A percentile compares a stretch with the other conserved stretches of the same genome.
Conservation (phyloP, 2,888 invertebrate species). For the Rhogogaster chlorosoma region DNA sequence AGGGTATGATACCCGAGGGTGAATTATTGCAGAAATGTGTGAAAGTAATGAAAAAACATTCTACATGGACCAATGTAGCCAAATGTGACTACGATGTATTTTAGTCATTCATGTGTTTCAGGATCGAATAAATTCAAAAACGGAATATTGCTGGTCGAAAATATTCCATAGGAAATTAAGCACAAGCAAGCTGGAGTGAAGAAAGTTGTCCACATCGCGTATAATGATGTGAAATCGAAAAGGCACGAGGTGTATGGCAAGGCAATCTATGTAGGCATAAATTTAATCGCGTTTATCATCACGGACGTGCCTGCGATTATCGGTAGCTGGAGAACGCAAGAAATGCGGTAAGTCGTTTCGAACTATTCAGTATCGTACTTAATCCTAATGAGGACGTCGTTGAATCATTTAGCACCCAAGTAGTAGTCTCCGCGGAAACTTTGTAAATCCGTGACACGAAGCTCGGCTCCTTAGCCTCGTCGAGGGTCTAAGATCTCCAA, state of each 20-base stretch:
- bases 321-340: conserved; percentile 36
- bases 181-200: neutral
- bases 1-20: conserved; percentile 58
- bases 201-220: neutral
- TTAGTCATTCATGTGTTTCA: neutral
- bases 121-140: neutral
- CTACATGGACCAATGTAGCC: neutral
- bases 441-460: conserved; percentile 50
- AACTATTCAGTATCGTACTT: conserved; percentile 48
- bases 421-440: conserved; percentile 51
- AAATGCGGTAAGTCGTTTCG: conserved; percentile 36
- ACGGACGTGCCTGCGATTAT: conserved; percentile 33
- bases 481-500: conserved; percentile 59
- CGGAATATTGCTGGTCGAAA: neutral
- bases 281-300: conserved; percentile 33
- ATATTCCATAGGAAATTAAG: neutral
- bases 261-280: neutral
- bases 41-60: conserved; percentile 61
- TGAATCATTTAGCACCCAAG: conserved; percentile 52
- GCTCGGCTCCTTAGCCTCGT: conserved; percentile 50
- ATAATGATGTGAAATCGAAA: neutral
- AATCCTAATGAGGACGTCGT: conserved; percentile 50
- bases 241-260: neutral
- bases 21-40: conserved; percentile 64
- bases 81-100: conserved; percentile 33